A percentile compares a stretch with the other conserved stretches of the same genome.
Evolutionary conservation across 2,888 invertebrate species (phyloP).

Genomic region (Lasioglossum leucozonium): DNA sequence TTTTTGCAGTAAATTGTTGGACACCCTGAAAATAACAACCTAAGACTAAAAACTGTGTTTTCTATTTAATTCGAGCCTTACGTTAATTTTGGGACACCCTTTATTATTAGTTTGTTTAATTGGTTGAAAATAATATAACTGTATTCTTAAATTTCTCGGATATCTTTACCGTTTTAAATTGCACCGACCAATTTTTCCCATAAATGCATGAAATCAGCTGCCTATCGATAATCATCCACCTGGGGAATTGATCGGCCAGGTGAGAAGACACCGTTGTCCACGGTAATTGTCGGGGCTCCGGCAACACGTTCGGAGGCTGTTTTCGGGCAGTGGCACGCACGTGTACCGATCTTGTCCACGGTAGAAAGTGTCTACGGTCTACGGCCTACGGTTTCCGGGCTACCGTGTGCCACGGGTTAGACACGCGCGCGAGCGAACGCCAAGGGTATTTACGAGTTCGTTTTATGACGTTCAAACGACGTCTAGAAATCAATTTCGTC

Average conservation of each 20-base stretch:
- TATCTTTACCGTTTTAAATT: too few species aligned
- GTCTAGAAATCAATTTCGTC: constrained; percentile 65
- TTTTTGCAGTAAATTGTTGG: too few species aligned
- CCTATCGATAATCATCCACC: not conserved
- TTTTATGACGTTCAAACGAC: constrained; percentile 63
- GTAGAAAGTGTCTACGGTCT: constrained; percentile 2
- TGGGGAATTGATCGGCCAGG: not conserved
- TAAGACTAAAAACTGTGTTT: too few species aligned
- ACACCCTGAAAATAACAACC: too few species aligned
- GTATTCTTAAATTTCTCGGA: too few species aligned
- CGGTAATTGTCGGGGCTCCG: not conserved
- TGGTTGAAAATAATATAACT: too few species aligned
- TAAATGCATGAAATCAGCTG: too few species aligned
- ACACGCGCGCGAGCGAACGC: not conserved
- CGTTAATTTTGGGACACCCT: too few species aligned
- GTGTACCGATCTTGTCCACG: not conserved
- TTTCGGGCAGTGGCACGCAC: not conserved
- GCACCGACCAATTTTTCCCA: too few species aligned
- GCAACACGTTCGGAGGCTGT: not conserved
- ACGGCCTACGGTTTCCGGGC: not conserved
- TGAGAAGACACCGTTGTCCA: not conserved
- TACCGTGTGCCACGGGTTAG: not conserved
- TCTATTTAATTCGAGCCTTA: too few species aligned
- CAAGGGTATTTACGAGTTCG: constrained; percentile 62
- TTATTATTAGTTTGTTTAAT: too few species aligned